Percentiles rank a stretch among this genome's conserved stretches.
These are phyloP conservation scores for Tetragonula carbonaria DNA, from an alignment of 2,888 invertebrate genomes.

Conservation along the genomic window DNA sequence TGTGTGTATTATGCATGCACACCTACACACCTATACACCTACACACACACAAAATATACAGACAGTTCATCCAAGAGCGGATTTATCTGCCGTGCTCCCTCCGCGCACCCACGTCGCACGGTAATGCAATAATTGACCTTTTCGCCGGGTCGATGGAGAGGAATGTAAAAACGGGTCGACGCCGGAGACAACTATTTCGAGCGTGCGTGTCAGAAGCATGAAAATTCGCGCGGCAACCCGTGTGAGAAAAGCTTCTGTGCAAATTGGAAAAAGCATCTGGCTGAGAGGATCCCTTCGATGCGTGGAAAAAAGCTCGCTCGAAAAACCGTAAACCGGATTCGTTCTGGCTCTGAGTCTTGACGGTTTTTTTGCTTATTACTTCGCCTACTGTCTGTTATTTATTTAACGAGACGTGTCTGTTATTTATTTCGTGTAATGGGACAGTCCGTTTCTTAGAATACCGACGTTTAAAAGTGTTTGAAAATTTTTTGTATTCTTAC, in stretches of 20 bases:
- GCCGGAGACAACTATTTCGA: constrained; percentile 18
- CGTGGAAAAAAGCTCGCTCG: neutral
- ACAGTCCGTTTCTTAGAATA: neutral
- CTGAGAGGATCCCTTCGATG: neutral
- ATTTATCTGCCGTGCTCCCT: constrained; percentile 37
- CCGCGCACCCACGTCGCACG: constrained; percentile 48
- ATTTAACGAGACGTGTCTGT: neutral
- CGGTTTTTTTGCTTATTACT: neutral
- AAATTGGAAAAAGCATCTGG: neutral
- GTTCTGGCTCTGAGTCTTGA: neutral
- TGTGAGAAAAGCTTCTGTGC: neutral
- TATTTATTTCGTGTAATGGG: neutral
- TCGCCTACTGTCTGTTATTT: neutral
- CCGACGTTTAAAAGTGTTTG: no score
- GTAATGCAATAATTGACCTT: constrained; percentile 56
- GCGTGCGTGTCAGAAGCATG: neutral
- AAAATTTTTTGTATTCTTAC: no score
- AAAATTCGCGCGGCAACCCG: constrained; percentile 4
- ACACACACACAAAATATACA: neutral
- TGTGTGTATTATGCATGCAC: no score
- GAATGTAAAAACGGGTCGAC: constrained; percentile 42
- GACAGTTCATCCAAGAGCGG: constrained; percentile 27
- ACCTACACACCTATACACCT: no score
- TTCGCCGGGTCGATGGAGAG: constrained; percentile 38
- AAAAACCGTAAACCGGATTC: neutral